Evolutionary conservation across 2,888 invertebrate species (phyloP).

Genomic region (Phasia obesa): DNA sequence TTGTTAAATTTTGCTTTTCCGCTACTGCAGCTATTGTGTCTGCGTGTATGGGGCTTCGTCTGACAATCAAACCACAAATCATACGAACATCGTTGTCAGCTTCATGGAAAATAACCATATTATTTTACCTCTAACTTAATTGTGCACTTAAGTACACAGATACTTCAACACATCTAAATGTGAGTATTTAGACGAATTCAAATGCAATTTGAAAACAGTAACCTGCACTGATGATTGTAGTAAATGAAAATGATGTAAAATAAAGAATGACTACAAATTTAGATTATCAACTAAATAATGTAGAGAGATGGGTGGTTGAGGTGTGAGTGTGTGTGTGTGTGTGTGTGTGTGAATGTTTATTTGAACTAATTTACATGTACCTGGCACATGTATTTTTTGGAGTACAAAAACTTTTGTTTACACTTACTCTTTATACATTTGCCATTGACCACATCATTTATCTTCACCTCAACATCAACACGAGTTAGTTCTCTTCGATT

Average conservation of each 20-base stretch:
- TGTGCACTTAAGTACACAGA: constrained; percentile 6
- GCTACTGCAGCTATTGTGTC: not conserved
- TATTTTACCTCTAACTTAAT: constrained; percentile 7
- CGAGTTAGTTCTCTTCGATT: constrained; percentile 5
- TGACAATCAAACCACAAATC: constrained; percentile 24
- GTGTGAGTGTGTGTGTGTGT: not conserved
- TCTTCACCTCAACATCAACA: constrained; percentile 54
- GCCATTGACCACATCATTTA: constrained; percentile 64
- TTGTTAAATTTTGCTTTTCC: not conserved
- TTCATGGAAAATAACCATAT: not conserved
- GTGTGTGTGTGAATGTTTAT: not conserved
- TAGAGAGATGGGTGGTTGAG: not conserved
- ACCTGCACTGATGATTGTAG: constrained; percentile 18
- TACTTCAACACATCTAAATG: constrained; percentile 23
- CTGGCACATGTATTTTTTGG: constrained; percentile 23
- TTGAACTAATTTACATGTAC: constrained; percentile 61
- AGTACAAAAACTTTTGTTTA: constrained; percentile 34
- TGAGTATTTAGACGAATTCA: constrained; percentile 35
- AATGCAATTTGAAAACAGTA: constrained; percentile 31
- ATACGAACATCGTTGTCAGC: constrained; percentile 23
- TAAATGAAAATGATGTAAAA: constrained; percentile 27
- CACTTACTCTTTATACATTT: constrained; percentile 45
- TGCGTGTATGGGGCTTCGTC: not conserved
- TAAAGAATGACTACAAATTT: constrained; percentile 22
- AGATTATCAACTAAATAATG: constrained; percentile 36